Evolutionary conservation across 1,140 invertebrate species (phyloP).

Genomic region (Nebria ingens): DNA sequence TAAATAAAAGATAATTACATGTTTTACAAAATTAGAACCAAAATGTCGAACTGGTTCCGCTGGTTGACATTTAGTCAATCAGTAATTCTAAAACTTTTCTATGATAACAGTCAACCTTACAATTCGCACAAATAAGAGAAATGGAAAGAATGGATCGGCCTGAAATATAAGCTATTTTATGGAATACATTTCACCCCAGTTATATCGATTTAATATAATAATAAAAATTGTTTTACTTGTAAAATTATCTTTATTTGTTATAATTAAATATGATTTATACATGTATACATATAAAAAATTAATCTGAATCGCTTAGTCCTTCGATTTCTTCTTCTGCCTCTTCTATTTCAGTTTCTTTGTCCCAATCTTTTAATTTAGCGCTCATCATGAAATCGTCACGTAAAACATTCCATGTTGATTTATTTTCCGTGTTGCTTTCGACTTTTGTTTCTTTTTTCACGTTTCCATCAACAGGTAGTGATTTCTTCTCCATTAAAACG

Average conservation of each 20-base stretch:
- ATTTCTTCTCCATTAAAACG: slow-evolving; percentile 65
- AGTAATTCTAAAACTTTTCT: neutral
- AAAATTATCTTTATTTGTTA: neutral
- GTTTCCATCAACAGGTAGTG: slow-evolving; percentile 43
- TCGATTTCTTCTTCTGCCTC: slow-evolving; percentile 23
- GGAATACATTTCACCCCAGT: neutral
- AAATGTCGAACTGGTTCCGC: too few species aligned
- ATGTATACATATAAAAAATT: neutral
- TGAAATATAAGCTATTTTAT: too few species aligned
- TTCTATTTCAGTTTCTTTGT: slow-evolving; percentile 51
- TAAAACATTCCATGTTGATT: slow-evolving; percentile 44
- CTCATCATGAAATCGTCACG: slow-evolving; percentile 79
- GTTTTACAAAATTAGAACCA: too few species aligned
- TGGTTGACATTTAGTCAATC: neutral
- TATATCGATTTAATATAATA: neutral
- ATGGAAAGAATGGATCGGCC: too few species aligned
- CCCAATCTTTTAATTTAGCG: slow-evolving; percentile 84
- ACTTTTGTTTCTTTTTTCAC: slow-evolving; percentile 36
- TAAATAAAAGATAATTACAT: too few species aligned
- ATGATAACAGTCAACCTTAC: too few species aligned
- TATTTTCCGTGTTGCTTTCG: slow-evolving; percentile 36
- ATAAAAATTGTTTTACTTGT: neutral
- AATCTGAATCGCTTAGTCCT: slow-evolving; percentile 12
- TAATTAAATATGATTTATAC: neutral
- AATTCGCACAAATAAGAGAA: too few species aligned